Percentiles rank a stretch among this genome's conserved stretches.
Evolutionary conservation across 2,113 vertebrate genomes (phyloP).

Genomic region (Agapornis roseicollis): DNA sequence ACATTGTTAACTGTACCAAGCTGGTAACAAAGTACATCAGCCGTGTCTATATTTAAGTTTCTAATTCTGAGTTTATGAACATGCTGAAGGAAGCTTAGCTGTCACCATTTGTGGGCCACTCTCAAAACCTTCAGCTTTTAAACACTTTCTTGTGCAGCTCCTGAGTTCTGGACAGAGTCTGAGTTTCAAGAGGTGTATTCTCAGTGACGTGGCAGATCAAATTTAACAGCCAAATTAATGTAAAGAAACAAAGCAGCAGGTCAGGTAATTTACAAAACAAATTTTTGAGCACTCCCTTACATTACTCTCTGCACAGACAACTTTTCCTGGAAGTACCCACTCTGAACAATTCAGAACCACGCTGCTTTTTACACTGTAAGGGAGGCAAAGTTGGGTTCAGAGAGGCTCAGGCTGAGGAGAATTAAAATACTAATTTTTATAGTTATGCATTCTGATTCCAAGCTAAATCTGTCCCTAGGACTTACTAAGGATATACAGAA

Average conservation of each 20-base stretch:
- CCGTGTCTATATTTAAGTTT: constrained; percentile 40
- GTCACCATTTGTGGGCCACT: neutral
- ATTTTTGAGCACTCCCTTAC: neutral
- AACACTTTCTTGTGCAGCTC: neutral
- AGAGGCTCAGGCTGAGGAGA: neutral
- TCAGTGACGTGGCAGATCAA: neutral
- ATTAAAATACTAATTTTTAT: neutral
- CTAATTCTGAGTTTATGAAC: constrained; percentile 12
- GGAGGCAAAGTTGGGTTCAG: neutral
- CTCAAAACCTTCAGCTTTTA: neutral
- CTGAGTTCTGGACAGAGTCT: neutral
- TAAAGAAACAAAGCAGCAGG: neutral
- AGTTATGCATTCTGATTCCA: neutral
- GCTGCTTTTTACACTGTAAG: neutral
- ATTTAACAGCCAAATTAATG: neutral
- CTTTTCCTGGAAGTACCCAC: neutral
- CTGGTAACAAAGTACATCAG: neutral
- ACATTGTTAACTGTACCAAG: neutral
- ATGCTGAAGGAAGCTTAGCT: constrained; percentile 3
- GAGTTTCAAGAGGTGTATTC: neutral
- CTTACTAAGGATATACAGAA: neutral
- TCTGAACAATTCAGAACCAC: neutral
- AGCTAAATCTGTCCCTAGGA: neutral
- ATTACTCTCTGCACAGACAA: neutral
- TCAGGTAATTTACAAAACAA: neutral